Base-by-base conservation (phyloP, 23 tunicate species). In the Styela clava region DNA sequence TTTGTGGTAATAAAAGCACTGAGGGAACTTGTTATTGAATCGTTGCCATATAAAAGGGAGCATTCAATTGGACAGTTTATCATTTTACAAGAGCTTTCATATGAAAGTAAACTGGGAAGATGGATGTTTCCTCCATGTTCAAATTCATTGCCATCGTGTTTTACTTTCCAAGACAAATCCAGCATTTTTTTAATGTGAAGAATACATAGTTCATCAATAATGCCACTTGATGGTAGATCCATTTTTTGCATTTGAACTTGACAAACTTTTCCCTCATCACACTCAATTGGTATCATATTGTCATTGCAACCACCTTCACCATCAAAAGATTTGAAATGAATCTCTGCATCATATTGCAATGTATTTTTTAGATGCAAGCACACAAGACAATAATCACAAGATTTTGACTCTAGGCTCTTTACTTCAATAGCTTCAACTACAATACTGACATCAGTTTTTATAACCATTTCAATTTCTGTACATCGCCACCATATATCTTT, bases 381-480 rank as follows among this genome's bases (percentile, higher is more conserved):
- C 24, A 71, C 37, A 30, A 28, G 3, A 71, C 77, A 71, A 3
- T 5, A 28, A 22, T 33, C 20, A 16, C 34, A 3, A 3, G 72
- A 22, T 3, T 51, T 24, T 21, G 65, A 18, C 25, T 62, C 12
- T 64, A 61, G 34, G 25, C 24, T 2, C 3, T 24, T 12, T 7
- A 52, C 81, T 21, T 34, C 28, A 22, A 52, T 35, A 12, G 27
- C 72, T 30, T 27, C 21, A 2, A 44, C 81, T 21, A 30, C 81
- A 35, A 76, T 24, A 19, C 65, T 76, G 16, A 9, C 24, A 20
- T 9, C 65, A 7, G 29, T 16, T 25, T 24, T 51, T 3, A 76
- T 24, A 76, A 30, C 18, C 5, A 79, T 7, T 5, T 82, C 65
- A 69, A 82, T 33, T 2, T 82, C 85, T 16, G 69, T 56, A 5